These are phyloP conservation scores for Tenualosa thibaudeaui DNA, from an alignment of 2,797 vertebrate genomes.

Conservation along the genomic window DNA sequence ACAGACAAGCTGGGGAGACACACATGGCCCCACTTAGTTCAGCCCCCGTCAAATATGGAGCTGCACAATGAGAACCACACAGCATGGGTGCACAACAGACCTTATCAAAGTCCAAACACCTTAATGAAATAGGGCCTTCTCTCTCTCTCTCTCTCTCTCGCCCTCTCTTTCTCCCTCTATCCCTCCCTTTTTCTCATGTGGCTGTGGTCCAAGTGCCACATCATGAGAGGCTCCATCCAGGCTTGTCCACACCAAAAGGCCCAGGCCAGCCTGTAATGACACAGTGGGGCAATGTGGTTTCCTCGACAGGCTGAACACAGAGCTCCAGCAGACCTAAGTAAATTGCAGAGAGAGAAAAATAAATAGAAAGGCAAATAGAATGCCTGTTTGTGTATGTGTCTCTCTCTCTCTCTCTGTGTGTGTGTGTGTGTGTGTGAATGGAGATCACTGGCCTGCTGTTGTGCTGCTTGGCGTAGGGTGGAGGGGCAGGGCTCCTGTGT, in stretches of 20 bases:
- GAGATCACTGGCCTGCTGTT: background rate
- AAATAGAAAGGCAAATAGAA: background rate
- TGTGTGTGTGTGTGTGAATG: background rate
- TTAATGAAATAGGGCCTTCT: conserved; percentile 24
- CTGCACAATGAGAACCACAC: conserved; percentile 12
- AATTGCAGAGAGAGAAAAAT: background rate
- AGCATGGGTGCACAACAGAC: conserved; percentile 20
- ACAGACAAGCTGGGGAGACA: conserved; percentile 25
- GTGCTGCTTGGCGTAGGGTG: too few species aligned
- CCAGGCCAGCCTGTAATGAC: conserved; percentile 13
- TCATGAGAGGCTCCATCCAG: background rate
- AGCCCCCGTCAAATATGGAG: conserved; percentile 22
- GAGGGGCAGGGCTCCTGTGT: too few species aligned
- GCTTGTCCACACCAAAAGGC: background rate
- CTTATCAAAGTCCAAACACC: conserved; percentile 27
- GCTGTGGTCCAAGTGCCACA: conserved; percentile 31
- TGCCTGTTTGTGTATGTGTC: background rate
- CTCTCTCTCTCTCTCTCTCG: conserved; percentile 19
- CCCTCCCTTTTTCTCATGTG: background rate
- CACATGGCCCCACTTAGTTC: conserved; percentile 35
- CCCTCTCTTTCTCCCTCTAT: background rate
- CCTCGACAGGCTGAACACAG: background rate
- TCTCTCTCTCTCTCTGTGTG: background rate
- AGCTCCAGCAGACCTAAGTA: background rate
- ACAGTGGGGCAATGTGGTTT: conserved; percentile 21